Evolutionary conservation across 2,888 invertebrate species (phyloP), one percentile per base, ranked within the genome.

Genomic region (Drosophila neonasuta): DNA sequence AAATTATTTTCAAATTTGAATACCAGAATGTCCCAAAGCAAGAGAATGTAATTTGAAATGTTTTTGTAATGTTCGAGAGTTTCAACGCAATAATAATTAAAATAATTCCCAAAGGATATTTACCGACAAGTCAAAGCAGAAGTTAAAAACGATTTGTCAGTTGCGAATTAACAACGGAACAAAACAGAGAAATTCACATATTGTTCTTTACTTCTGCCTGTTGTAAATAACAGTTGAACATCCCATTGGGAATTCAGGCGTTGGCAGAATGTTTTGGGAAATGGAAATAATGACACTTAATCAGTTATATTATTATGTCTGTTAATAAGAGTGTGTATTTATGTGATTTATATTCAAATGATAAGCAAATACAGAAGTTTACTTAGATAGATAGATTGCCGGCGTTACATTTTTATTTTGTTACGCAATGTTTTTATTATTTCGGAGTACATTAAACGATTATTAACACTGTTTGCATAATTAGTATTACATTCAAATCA

Each of bases 71-170:
- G 32, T 15, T 61, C 41, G 29, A 67, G 20, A 55, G n/a, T 36
- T 36, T 44, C 39, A 44, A 63, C 49, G 51, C 57, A 69, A 68
- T 74, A 71, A 76, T 81, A 81, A 80, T 81, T 80, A 77, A 82
- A 74, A 65, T 48, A 64, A 74, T 68, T 54, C 82, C 74, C 77
- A 41, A 65, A 68, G 70, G 80, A 69, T 51, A 48, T 51, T 65
- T 29, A 41, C 66, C 39, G 42, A 72, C 71, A 81, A 79, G 74
- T 79, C 79, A 81, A 79, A 84, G 64, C 79, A 81, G 74, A 80
- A 76, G 82, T 62, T 79, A 49, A 60, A 68, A 81, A 74, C 66
- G 66, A 80, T 80, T 80, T 84, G 82, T 80, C 82, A 82, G 82
- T 74, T 73, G 55, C 54, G 61, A 79, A 68, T 66, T 60, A 68